Evolutionary conservation across 2,113 vertebrate species (phyloP).

Genomic region (sheep (Ovis aries)): DNA sequence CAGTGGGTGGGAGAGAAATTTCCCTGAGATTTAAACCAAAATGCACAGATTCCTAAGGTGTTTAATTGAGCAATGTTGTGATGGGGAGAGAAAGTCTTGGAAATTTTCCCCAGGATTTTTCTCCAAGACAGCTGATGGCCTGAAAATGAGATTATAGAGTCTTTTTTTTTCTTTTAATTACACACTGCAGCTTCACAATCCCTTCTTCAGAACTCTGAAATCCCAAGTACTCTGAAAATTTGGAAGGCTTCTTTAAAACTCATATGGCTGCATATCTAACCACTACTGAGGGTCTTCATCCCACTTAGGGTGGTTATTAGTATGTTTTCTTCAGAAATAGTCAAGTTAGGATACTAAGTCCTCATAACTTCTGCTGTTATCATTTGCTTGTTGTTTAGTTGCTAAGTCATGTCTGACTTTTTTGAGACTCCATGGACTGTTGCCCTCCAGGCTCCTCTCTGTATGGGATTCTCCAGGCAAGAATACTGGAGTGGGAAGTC

Average conservation of each 20-base stretch:
- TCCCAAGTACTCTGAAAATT: not conserved
- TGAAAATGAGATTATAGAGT: conserved; percentile 65
- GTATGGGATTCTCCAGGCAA: not conserved
- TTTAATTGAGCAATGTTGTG: not conserved
- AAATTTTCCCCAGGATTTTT: conserved; percentile 58
- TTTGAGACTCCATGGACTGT: not conserved
- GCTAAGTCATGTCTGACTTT: not conserved
- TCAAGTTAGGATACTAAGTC: not conserved
- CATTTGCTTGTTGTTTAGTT: not conserved
- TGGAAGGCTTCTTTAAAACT: not conserved
- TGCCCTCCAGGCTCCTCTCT: not conserved
- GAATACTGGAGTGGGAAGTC: not conserved
- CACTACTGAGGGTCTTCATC: not conserved
- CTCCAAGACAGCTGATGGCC: not conserved
- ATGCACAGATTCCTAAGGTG: conserved; percentile 53
- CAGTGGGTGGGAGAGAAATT: not conserved
- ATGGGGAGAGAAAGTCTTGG: conserved; percentile 29
- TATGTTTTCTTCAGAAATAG: not conserved
- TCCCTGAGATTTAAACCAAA: conserved; percentile 57
- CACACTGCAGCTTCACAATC: not conserved
- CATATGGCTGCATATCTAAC: not conserved
- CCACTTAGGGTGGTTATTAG: not conserved
- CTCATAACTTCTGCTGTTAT: not conserved
- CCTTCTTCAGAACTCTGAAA: not conserved
- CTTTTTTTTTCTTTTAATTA: conserved; percentile 69